Base-by-base conservation (phyloP, 1,140 invertebrate genomes). In the Brachionus plicatilis region DNA sequence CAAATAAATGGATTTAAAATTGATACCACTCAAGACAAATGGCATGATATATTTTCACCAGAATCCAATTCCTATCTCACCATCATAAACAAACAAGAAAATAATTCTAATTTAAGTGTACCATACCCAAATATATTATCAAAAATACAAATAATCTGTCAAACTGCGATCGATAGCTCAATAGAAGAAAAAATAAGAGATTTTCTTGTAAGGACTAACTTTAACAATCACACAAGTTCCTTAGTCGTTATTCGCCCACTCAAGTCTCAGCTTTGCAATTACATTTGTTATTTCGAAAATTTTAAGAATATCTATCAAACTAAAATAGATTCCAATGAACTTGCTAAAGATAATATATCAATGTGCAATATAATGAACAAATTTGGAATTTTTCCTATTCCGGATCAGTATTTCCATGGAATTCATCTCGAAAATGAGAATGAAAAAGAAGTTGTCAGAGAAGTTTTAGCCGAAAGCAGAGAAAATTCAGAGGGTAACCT, bases 251-350 rank as follows among this genome's bases (percentile, higher is more conserved):
- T 82, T 20, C 79, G 79, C n/a, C 53, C 53, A 14, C 33, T 82
- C 0, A 68, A 82, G 33, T 82, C 79, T 9, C 79, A 65, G 24
- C 20, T 68, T 8, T 82, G 79, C 20, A 68, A 66, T 33, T 82
- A 82, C 29, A 82, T 82, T 65, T 65, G 53, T 47, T 60, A 60
- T 60, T 82, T 82, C 65, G 79, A 82, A 17, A 82, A 82, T 65
- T 68, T 66, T 43, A n/a, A 27, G 43, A 14, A 47, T 12, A 17
- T 82, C 9, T 82, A 82, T 65, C 53, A 65, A 60, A 68, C 4
- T 70, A 33, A 29, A 14, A 11, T 70, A n/a, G 27, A 68, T 41
- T 41, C 27, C 6, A 43, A 8, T 45, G 41, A 75, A 24, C 33
- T 3, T 4, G 20, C 12, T 17, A n/a, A 6, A 24, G 76, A 56